Conservation (phyloP, 2,113 vertebrate genomes). For the Pachycephala philippinensis region DNA sequence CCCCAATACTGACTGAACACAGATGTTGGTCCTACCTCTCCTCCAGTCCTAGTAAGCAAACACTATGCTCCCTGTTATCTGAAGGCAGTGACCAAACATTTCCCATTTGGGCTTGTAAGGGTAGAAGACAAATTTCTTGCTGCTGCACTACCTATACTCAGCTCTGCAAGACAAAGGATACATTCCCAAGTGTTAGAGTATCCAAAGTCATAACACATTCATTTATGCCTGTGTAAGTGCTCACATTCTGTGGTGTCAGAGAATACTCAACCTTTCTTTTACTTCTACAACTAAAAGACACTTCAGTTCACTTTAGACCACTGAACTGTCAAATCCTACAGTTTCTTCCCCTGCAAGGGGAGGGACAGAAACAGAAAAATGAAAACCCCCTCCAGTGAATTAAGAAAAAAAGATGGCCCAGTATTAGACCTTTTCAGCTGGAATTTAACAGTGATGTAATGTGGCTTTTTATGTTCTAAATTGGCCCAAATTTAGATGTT, state of each 20-base stretch:
- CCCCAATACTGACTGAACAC: background rate
- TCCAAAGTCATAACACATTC: background rate
- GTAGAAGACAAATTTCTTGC: background rate
- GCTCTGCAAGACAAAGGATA: background rate
- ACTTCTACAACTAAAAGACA: background rate
- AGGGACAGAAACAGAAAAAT: background rate
- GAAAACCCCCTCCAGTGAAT: fast-evolving
- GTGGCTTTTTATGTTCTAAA: background rate
- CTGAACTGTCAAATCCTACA: background rate
- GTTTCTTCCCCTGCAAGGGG: background rate
- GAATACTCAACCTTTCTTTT: background rate
- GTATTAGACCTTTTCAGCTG: background rate
- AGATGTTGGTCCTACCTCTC: background rate
- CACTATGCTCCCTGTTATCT: fast-evolving
- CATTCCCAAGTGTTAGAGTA: background rate
- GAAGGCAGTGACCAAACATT: background rate
- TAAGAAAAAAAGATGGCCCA: background rate
- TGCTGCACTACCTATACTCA: background rate
- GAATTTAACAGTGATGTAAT: background rate
- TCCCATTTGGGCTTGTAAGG: background rate
- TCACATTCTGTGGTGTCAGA: background rate
- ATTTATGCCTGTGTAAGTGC: background rate
- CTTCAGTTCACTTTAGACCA: background rate
- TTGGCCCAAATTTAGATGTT: background rate
- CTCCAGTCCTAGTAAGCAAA: background rate